Conservation (phyloP, 2,797 vertebrate species). For the Ataeniobius toweri region DNA sequence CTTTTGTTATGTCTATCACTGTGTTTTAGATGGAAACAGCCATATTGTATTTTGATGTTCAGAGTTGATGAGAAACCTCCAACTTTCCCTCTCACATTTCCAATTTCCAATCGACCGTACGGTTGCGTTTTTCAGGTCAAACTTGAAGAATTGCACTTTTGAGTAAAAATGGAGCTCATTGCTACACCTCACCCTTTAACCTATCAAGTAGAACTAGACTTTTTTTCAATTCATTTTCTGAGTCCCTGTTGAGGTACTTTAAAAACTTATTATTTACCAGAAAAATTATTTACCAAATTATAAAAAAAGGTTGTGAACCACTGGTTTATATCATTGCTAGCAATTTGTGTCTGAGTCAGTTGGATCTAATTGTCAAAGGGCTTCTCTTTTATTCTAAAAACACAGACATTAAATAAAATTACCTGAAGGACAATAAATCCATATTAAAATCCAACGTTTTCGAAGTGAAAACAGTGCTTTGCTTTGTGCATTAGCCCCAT, state of each 20-base stretch:
- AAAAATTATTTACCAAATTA: neutral
- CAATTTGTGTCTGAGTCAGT: neutral
- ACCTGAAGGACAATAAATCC: neutral
- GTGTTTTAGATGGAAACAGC: too few species aligned
- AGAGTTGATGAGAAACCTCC: neutral
- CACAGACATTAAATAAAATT: conserved; percentile 9
- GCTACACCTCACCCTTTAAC: neutral
- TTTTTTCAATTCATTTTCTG: neutral
- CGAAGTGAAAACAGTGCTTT: neutral
- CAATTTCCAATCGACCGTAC: neutral
- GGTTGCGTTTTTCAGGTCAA: neutral
- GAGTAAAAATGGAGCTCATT: neutral
- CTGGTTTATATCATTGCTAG: neutral
- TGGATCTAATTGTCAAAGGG: conserved; percentile 34
- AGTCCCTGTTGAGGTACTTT: neutral
- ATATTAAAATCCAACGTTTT: neutral
- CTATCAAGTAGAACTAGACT: neutral
- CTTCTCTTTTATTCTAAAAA: conserved; percentile 24
- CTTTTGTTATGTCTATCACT: neutral
- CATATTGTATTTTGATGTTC: neutral
- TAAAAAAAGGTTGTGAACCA: neutral
- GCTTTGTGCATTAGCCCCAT: neutral
- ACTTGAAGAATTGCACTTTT: neutral
- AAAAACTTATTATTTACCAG: neutral
- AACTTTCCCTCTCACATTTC: neutral